phyloP scores from a whole-genome alignment of 2,113 vertebrate species.

The Grammomys dolichurus region DNA sequence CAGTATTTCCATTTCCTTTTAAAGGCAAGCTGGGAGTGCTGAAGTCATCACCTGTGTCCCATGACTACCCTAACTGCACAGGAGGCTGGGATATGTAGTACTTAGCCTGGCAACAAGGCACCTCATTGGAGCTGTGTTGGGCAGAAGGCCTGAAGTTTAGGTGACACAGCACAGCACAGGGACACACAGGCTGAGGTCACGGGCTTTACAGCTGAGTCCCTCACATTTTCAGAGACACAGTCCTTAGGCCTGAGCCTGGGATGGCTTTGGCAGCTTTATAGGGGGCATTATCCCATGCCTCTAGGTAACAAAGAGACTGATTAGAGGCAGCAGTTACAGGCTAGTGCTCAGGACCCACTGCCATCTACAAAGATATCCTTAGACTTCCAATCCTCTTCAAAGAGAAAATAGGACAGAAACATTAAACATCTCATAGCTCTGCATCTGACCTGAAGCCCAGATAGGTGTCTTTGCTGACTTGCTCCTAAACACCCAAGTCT shows the following conservation, averaged over 20 bases:
- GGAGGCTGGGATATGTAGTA: conserved; percentile 67
- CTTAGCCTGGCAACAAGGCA: not conserved
- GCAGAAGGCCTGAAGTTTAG: not conserved
- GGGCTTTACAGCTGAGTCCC: not conserved
- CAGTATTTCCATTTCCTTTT: not conserved
- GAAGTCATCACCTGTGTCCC: not conserved
- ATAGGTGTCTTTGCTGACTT: fast-evolving
- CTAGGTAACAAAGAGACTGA: not conserved
- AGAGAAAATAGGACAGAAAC: not conserved
- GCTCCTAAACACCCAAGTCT: not conserved
- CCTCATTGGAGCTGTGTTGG: not conserved
- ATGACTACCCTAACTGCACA: conserved; percentile 20
- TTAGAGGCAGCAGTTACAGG: not conserved
- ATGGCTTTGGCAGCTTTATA: not conserved
- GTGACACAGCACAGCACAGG: not conserved
- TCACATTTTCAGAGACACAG: not conserved
- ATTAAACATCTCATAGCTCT: not conserved
- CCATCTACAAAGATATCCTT: not conserved
- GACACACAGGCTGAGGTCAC: fast-evolving
- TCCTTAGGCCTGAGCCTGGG: not conserved
- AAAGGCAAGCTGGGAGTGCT: not conserved
- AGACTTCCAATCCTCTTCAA: not conserved
- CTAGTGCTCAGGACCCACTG: not conserved
- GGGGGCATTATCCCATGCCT: not conserved
- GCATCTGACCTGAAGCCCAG: not conserved